Base-by-base conservation (phyloP, 53 echinoderm and acorn worm genomes). In the Antedon mediterranea region DNA sequence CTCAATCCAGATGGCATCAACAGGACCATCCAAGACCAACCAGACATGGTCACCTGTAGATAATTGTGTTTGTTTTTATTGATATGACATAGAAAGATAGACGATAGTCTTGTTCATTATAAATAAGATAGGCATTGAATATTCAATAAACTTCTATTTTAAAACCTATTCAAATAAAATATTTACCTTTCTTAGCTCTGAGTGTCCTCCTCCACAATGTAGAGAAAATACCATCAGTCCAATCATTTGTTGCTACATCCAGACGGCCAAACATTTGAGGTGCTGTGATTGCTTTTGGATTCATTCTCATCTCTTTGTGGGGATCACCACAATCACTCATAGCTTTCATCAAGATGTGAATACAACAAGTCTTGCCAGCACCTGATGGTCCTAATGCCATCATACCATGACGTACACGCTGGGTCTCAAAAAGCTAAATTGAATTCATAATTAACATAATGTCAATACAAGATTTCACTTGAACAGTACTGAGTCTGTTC, bases 1-100 rank as follows among this genome's bases (percentile, higher is more conserved):
- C 83, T 98, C 98, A 77, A 98, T 98, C 98, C 98, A 98, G 83
- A 93, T 93, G 72, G 98, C 98, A 71, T 98, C 98, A n/a, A 98
- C 98, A 0, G 98, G 98, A n/a, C 97, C 98, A 42, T 98, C 98
- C 15, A 98, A 85, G 2, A 98, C 90, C 3, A 98, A 73, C 98
- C 98, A 98, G 0, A 98, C 81, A 75, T 98, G 98, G 31, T 98
- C 98, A 78, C 92, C 98, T 98, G 81, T 26, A 28, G 43, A 57
- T 7, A 41, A 41, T 41, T 5, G 41, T 41, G 13, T 7, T 41
- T 41, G 41, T n/a, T n/a, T n/a, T n/a, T n/a, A n/a, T n/a, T n/a
- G n/a, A n/a, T n/a, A n/a, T n/a, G n/a, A n/a, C n/a, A n/a, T n/a
- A n/a, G n/a, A n/a, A n/a, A n/a, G n/a, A n/a, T n/a, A n/a, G n/a